A percentile compares a stretch with the other conserved stretches of the same genome.
phyloP scores from a whole-genome alignment of 1,140 invertebrate genomes.

The Pinna nobilis region DNA sequence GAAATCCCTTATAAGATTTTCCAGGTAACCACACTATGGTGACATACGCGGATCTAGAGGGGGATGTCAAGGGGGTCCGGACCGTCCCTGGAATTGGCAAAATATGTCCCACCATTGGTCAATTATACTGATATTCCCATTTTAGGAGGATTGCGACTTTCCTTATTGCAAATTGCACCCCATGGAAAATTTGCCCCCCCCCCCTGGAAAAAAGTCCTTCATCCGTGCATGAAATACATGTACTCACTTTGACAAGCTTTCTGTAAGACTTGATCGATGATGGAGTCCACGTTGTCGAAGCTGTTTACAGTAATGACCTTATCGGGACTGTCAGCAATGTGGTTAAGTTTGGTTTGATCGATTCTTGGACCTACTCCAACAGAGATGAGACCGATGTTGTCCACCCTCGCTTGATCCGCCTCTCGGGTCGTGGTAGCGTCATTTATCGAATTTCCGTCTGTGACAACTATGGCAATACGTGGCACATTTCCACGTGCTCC shows the following conservation, averaged over 20 bases:
- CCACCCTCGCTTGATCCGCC: conserved; percentile 40
- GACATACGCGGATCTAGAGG: no score
- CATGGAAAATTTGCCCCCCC: not conserved
- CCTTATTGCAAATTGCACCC: no score
- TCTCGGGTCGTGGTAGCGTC: conserved; percentile 35
- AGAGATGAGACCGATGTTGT: conserved; percentile 56
- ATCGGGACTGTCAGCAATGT: conserved; percentile 52
- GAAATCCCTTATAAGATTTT: no score
- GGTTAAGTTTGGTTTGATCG: conserved; percentile 54
- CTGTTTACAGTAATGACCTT: conserved; percentile 51
- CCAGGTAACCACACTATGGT: no score
- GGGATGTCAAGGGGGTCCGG: no score
- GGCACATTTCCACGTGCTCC: conserved; percentile 61
- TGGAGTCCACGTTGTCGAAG: conserved; percentile 52
- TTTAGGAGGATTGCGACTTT: no score
- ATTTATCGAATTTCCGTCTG: conserved; percentile 50
- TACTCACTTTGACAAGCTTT: conserved; percentile 56
- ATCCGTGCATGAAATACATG: not conserved
- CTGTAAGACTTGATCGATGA: conserved; percentile 51
- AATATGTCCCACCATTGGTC: no score
- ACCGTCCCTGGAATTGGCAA: no score
- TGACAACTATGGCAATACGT: conserved; percentile 58
- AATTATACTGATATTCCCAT: no score
- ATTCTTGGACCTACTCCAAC: conserved; percentile 61
- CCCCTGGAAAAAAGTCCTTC: not conserved